phyloP scores from a whole-genome alignment of 2,888 invertebrate genomes.

The Trissonchulus latispiculum region DNA sequence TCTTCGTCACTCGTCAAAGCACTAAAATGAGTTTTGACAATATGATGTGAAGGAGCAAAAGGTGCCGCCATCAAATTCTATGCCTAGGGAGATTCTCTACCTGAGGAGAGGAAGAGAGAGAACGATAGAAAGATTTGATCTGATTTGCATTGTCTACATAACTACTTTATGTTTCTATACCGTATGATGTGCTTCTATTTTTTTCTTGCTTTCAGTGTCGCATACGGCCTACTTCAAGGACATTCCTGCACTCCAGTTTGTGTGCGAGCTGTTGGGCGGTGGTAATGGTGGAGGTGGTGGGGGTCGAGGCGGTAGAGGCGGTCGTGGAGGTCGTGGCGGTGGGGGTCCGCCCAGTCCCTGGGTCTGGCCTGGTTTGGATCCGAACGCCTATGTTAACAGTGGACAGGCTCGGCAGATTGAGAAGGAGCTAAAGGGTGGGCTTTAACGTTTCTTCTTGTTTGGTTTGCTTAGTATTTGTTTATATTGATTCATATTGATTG shows the following conservation, averaged over 20 bases:
- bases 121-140: not conserved
- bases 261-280: constrained; percentile 3
- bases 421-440: constrained; percentile 23
- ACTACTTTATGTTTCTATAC: too few relatives aligned
- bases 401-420: constrained; percentile 16
- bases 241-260: not conserved
- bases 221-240: constrained; percentile 73
- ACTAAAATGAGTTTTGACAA: not conserved
- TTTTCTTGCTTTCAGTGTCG: constrained; percentile 59
- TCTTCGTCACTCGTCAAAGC: not conserved
- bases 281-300: not conserved
- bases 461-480: too few relatives aligned
- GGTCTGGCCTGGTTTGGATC: constrained; percentile 1
- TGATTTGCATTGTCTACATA: not conserved
- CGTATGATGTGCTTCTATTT: too few relatives aligned
- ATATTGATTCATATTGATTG: too few relatives aligned
- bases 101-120: not conserved
- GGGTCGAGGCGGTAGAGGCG: not conserved
- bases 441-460: too few relatives aligned
- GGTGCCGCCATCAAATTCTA: not conserved
- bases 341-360: not conserved
- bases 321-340: constrained; percentile 7
- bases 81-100: not conserved
- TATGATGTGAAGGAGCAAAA: not conserved
- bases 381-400: not conserved